A percentile compares a stretch with the other conserved stretches of the same genome.
Conservation (phyloP, 2,888 invertebrate genomes). For the Drosophila limbata region DNA sequence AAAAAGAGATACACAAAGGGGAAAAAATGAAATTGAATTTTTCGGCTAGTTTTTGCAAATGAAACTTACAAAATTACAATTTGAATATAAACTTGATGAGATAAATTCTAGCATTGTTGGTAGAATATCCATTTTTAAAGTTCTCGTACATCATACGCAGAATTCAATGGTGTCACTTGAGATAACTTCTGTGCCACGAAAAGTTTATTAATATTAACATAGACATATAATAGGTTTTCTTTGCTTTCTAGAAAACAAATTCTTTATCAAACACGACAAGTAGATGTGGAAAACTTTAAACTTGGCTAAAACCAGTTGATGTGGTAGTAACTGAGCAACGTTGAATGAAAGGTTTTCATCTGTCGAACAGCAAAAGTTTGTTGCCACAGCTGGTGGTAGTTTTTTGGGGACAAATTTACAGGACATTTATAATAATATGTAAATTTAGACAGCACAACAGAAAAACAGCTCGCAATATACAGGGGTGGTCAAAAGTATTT, state of each 20-base stretch:
- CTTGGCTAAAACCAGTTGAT: not conserved
- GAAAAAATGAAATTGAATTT: not conserved
- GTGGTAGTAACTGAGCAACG: not conserved
- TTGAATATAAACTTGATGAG: not conserved
- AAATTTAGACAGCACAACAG: slow-evolving; percentile 8
- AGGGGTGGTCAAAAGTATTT: no score
- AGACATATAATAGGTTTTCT: not conserved
- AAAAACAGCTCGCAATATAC: not conserved
- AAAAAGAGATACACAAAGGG: not conserved
- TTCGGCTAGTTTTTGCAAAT: not conserved
- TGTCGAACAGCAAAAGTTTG: slow-evolving; percentile 10
- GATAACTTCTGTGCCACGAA: not conserved
- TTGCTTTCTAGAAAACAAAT: not conserved
- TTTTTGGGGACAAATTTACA: slow-evolving; percentile 4
- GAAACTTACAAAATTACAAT: not conserved
- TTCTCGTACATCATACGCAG: not conserved
- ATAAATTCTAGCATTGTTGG: not conserved
- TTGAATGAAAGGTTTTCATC: slow-evolving; percentile 8
- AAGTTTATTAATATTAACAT: slow-evolving; percentile 5
- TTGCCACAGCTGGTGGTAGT: slow-evolving; percentile 13
- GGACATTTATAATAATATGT: slow-evolving; percentile 15
- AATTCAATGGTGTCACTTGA: not conserved
- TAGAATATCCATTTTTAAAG: not conserved
- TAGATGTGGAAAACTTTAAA: slow-evolving; percentile 6
- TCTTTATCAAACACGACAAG: not conserved